Evolutionary conservation across 92 coral and sea anemone genomes (phyloP).

Genomic region (Paragorgia papillata): DNA sequence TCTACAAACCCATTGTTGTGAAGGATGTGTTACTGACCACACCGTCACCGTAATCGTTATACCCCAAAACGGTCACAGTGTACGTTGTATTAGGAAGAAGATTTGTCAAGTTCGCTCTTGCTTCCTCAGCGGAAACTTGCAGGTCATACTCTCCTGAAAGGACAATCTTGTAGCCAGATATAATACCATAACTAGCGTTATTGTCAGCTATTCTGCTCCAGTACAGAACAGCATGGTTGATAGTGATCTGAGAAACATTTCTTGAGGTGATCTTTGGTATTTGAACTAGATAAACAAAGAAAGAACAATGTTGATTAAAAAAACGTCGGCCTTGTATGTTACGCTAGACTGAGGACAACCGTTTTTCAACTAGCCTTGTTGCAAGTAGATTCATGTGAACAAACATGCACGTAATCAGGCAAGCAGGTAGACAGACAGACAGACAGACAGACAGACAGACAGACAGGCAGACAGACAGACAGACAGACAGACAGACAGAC

Average conservation of each 20-base stretch:
- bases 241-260: slow-evolving; percentile 1
- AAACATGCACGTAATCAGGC: too few species aligned
- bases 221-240: not conserved
- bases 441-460: too few species aligned
- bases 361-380: too few species aligned
- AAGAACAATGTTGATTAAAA: too few species aligned
- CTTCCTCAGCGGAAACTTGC: not conserved
- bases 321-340: too few species aligned
- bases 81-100: not conserved
- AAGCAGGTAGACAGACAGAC: too few species aligned
- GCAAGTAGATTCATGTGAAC: too few species aligned
- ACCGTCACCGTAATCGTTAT: slow-evolving; percentile 14
- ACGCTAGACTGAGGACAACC: too few species aligned
- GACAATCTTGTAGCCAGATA: not conserved
- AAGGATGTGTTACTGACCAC: not conserved
- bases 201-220: slow-evolving; percentile 2
- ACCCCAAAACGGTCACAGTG: not conserved
- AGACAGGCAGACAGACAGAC: too few species aligned
- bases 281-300: not conserved
- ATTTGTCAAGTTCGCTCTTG: not conserved
- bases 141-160: not conserved
- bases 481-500: too few species aligned
- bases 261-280: not conserved
- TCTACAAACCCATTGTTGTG: not conserved
- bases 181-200: slow-evolving; percentile 1